Base-by-base conservation (phyloP, 2,113 vertebrate species). In the Herpetotheres cachinnans region DNA sequence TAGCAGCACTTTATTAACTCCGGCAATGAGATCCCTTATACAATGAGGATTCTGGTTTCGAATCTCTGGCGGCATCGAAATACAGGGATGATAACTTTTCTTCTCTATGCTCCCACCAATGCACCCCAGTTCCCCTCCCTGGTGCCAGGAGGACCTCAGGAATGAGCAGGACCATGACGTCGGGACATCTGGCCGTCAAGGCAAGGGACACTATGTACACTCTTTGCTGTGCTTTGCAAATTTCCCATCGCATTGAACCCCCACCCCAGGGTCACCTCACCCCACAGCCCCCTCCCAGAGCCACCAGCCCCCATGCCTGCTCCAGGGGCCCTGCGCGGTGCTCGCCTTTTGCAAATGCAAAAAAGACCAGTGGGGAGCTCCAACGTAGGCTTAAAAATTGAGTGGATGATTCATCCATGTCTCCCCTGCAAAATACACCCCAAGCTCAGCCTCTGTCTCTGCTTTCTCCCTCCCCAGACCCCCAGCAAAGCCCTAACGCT, bases 401-500 rank as follows among this genome's bases (percentile, higher is more conserved):
- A 16, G 13, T 34, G 38, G 9, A 5, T 1, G 9, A 47, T 61
- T 82, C 71, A 66, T 20, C 27, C 20, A 3, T 0, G 4, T 14
- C n/a, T 79, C 62, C 42, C 29, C 13, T n/a, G 12, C 11, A 56
- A 76, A 81, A 72, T 16, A 36, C 13, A 40, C 77, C 73, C 66
- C 47, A 9, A 4, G 14, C 13, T 86, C 56, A 79, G 29, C 36
- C 22, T 59, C 59, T 80, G 54, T 16, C 11, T 71, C 36, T 79
- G 15, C 36, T 76, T 50, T 62, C 14, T 44, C 61, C 82, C 78
- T 93, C 90, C 89, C 97, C 93, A 81, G 73, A 91, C 76, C 86
- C 90, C 96, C 70, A 89, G 86, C 74, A 96, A 98, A 98, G 70
- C 86, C 69, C 59, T 36, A 56, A 59, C 36, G 40, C 93, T 95